Base-by-base conservation (phyloP, 1,140 invertebrate genomes). In the Portunus trituberculatus region DNA sequence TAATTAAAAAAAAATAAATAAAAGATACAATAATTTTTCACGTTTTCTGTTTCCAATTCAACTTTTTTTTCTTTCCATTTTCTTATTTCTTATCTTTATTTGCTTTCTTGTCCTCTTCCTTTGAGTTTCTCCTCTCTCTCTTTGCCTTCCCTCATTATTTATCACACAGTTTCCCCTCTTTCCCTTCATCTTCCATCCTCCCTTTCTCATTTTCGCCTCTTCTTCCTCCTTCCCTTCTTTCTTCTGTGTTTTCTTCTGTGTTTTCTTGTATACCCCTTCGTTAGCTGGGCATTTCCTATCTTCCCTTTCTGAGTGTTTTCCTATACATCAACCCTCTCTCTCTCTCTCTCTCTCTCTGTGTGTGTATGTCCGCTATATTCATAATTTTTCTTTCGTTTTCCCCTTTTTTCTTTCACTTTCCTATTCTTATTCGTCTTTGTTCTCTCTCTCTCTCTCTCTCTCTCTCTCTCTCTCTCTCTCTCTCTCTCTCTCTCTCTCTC, bases 401-500 rank as follows among this genome's bases (percentile, higher is more conserved):
- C 16, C 88, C 16, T 16, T 46, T 20, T 48, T 2, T 28, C 88
- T 48, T 20, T 89, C 31, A 6, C 82, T 84, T 7, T 28, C 82
- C 25, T 7, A 8, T 25, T 84, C 25, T 84, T 25, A 8, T 6
- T 39, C 84, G 4, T 46, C 45, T 25, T 91, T 29, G 0, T 29
- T 88, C 86, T 25, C 89, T 52, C 45, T 52, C 89, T 59, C 89
- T 52, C 46, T 91, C 89, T 91, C 29, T 59, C 89, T 59, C 46
- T 59, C 45, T 48, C 29, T 76, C 89, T 91, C 89, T 52, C 89
- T 59, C 89, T 91, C 46, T 52, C 89, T 59, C 46, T 59, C 45
- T 91, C 46, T 59, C 46, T 91, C 89, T 91, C 89, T 59, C 89
- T 59, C 89, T 91, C 89, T n/a, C 45, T 45, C 32, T 45, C 76